These are phyloP conservation scores for Ophion ellenae DNA, from an alignment of 2,888 invertebrate species.

Conservation along the genomic window DNA sequence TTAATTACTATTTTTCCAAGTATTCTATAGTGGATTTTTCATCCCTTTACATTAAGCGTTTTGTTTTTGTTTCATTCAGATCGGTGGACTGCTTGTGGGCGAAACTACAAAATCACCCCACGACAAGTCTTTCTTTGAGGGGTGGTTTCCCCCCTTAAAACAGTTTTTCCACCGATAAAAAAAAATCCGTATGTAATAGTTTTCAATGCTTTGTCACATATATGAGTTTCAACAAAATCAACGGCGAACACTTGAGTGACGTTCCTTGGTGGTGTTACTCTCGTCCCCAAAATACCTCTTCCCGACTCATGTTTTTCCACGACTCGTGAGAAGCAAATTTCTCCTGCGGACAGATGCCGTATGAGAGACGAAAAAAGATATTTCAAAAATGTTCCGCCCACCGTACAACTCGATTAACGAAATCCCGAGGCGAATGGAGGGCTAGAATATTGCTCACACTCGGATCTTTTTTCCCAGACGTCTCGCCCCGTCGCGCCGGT, in stretches of 20 bases:
- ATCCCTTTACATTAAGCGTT: neutral
- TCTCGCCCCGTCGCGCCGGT: neutral
- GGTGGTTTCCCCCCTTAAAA: too few species aligned
- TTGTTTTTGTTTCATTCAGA: neutral
- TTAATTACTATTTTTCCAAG: too few species aligned
- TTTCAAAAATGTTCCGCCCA: constrained; percentile 38
- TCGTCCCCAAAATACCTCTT: constrained; percentile 59
- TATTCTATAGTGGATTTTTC: neutral
- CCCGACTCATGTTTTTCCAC: constrained; percentile 70
- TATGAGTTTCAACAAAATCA: too few species aligned
- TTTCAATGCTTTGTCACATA: too few species aligned
- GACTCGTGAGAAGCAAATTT: constrained; percentile 72
- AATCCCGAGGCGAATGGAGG: constrained; percentile 28
- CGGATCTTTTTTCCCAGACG: constrained; percentile 13
- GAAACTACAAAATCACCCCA: too few species aligned
- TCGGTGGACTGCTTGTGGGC: too few species aligned
- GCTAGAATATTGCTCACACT: constrained; percentile 36
- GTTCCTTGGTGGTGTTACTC: neutral
- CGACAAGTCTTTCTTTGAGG: too few species aligned
- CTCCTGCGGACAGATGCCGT: constrained; percentile 55
- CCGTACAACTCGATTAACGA: constrained; percentile 31
- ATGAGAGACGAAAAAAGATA: constrained; percentile 43
- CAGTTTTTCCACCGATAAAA: too few species aligned
- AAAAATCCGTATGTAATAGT: too few species aligned
- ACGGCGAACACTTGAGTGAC: too few species aligned